Evolutionary conservation across 2,113 vertebrate species (phyloP).

Genomic region (Hirundichthys speculiger): DNA sequence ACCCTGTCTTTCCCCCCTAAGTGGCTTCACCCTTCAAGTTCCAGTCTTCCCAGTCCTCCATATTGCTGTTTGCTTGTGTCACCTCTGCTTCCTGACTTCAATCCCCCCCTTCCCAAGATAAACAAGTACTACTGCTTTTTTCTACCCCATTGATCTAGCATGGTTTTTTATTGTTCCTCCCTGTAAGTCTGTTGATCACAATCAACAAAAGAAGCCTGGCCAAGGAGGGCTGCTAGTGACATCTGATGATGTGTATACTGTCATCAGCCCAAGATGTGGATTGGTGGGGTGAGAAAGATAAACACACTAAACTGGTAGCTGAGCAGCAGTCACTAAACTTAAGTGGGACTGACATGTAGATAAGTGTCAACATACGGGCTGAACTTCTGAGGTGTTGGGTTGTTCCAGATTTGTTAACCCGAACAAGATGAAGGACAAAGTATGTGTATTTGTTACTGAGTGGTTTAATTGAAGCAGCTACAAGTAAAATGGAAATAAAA

Average conservation of each 20-base stretch:
- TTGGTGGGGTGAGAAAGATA: constrained; percentile 50
- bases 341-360: constrained; percentile 27
- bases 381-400: not conserved
- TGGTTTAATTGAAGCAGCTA: no score
- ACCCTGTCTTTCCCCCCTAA: constrained; percentile 41
- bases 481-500: no score
- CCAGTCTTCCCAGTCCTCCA: constrained; percentile 34
- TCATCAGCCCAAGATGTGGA: constrained; percentile 50
- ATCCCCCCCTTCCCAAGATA: constrained; percentile 39
- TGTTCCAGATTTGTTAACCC: not conserved
- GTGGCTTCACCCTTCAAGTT: constrained; percentile 56
- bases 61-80: constrained; percentile 57
- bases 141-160: constrained; percentile 17
- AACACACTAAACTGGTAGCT: constrained; percentile 46
- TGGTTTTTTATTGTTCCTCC: constrained; percentile 19
- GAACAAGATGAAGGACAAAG: not conserved
- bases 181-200: constrained; percentile 52
- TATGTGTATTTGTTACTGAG: no score
- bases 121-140: constrained; percentile 65
- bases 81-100: constrained; percentile 71
- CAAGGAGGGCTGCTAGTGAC: constrained; percentile 49
- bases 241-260: constrained; percentile 37
- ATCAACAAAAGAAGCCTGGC: constrained; percentile 60
- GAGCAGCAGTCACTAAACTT: constrained; percentile 17
- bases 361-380: constrained; percentile 21